phyloP scores from a whole-genome alignment of 2,113 vertebrate species.

The Tenebrosternarchus preto region DNA sequence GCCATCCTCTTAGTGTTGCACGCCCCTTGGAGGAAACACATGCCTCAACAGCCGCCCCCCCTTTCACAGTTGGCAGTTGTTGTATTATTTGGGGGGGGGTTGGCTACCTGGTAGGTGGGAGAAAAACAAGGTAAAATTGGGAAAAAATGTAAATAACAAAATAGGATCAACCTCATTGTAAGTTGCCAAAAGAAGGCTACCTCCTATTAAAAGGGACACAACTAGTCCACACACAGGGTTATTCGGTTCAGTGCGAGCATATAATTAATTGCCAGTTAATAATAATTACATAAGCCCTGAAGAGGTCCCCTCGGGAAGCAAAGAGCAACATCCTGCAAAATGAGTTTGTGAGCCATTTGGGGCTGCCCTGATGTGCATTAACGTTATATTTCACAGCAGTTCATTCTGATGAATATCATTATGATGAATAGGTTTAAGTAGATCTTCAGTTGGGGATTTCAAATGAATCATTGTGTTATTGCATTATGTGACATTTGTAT shows the following conservation, averaged over 20 bases:
- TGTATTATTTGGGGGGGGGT: too few relatives aligned
- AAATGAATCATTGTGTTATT: background rate
- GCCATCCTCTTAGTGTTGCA: too few relatives aligned
- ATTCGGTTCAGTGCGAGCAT: slow-evolving; percentile 64
- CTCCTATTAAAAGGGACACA: slow-evolving; percentile 60
- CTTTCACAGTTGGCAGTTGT: too few relatives aligned
- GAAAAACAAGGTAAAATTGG: too few relatives aligned
- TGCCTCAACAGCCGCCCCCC: too few relatives aligned
- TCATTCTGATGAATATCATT: slow-evolving; percentile 14
- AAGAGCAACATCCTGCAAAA: slow-evolving; percentile 39
- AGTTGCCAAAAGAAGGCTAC: slow-evolving; percentile 56
- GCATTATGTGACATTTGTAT: background rate
- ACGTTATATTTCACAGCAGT: slow-evolving; percentile 16
- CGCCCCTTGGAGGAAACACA: too few relatives aligned
- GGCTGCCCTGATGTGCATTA: slow-evolving; percentile 29
- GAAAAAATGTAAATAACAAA: background rate
- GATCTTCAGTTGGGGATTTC: background rate
- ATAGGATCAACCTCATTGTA: too few relatives aligned
- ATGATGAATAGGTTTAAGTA: background rate
- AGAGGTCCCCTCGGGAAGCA: slow-evolving; percentile 37
- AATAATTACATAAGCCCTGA: slow-evolving; percentile 62
- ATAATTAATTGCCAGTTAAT: slow-evolving; percentile 68
- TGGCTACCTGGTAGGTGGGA: too few relatives aligned
- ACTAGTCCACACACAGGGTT: slow-evolving; percentile 53
- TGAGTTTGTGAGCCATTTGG: slow-evolving; percentile 44